phyloP scores from a whole-genome alignment of 30 jellyfish, hydroid and myxozoan genomes.

The Thelohanellus kitauei region DNA sequence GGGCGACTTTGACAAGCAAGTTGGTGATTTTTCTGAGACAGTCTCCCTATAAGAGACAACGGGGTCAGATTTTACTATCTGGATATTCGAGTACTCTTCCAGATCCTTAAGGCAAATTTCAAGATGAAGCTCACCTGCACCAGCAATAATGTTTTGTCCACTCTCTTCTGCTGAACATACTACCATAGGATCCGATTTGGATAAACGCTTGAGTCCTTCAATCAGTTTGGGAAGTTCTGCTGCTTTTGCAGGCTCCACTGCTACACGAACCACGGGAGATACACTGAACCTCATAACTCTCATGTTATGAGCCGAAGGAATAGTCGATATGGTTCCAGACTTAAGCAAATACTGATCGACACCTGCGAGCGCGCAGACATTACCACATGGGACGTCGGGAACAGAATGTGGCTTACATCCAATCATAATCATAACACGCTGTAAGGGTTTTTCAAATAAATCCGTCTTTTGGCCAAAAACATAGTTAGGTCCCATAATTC shows the following conservation, averaged over 20 bases:
- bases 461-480: constrained; percentile 78
- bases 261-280: constrained; percentile 99
- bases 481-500: constrained; percentile 88
- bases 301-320: constrained; percentile 58
- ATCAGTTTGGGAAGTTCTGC: constrained; percentile 85
- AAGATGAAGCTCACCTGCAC: constrained; percentile 96
- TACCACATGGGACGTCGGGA: constrained; percentile 97
- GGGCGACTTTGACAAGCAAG: constrained; percentile 84
- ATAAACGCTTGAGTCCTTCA: constrained; percentile 78
- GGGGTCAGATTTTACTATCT: constrained; percentile 82
- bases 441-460: constrained; percentile 29
- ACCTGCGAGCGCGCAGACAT: constrained; percentile 93
- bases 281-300: too few species aligned
- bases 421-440: constrained; percentile 88
- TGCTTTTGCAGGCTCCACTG: constrained; percentile 90
- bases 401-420: constrained; percentile 87
- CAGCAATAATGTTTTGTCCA: constrained; percentile 98
- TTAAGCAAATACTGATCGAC: constrained; percentile 75
- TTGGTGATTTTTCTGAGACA: constrained; percentile 23
- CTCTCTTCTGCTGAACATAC: constrained; percentile 68
- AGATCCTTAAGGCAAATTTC: too few species aligned
- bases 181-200: constrained; percentile 99
- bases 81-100: too few species aligned
- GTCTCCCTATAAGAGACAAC: constrained; percentile 97
- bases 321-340: constrained; percentile 78